These are phyloP conservation scores for Tetraodon nigroviridis DNA, from an alignment of 2,113 vertebrate genomes.

Conservation along the genomic window DNA sequence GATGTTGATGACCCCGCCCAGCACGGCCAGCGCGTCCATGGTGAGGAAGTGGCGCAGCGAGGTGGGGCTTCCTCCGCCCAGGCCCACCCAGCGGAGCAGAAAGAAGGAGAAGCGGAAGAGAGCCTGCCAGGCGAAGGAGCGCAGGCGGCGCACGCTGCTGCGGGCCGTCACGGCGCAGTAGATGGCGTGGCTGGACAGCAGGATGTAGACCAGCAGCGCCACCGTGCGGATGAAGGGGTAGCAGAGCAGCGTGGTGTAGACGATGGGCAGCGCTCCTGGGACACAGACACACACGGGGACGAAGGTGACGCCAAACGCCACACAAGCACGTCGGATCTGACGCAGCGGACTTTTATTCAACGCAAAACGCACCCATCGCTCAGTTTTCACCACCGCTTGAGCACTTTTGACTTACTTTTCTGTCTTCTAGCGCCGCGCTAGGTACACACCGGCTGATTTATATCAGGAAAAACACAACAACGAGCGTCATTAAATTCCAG, in stretches of 20 bases:
- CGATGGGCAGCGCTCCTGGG: slow-evolving; percentile 87
- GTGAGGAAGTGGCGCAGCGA: slow-evolving; percentile 85
- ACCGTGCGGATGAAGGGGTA: slow-evolving; percentile 79
- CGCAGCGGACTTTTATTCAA: no score
- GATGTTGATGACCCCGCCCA: slow-evolving; percentile 89
- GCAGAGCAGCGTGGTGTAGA: slow-evolving; percentile 88
- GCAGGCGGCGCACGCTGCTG: slow-evolving; percentile 83
- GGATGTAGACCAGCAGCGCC: slow-evolving; percentile 83
- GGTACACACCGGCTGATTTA: no score
- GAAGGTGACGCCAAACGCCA: neutral
- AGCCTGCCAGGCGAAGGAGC: slow-evolving; percentile 88
- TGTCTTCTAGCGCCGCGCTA: no score
- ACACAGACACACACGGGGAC: neutral
- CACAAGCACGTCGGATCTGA: no score
- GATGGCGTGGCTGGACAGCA: slow-evolving; percentile 83
- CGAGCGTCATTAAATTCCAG: no score
- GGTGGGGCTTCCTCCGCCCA: slow-evolving; percentile 83
- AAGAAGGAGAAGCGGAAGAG: slow-evolving; percentile 88
- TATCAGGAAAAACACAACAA: no score
- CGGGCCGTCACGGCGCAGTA: slow-evolving; percentile 86
- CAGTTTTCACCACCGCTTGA: no score
- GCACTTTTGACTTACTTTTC: no score
- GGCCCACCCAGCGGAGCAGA: slow-evolving; percentile 80
- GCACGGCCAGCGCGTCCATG: slow-evolving; percentile 86
- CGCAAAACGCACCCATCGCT: no score